phyloP scores from a whole-genome alignment of 2,888 invertebrate genomes.

The Apamea crenata region DNA sequence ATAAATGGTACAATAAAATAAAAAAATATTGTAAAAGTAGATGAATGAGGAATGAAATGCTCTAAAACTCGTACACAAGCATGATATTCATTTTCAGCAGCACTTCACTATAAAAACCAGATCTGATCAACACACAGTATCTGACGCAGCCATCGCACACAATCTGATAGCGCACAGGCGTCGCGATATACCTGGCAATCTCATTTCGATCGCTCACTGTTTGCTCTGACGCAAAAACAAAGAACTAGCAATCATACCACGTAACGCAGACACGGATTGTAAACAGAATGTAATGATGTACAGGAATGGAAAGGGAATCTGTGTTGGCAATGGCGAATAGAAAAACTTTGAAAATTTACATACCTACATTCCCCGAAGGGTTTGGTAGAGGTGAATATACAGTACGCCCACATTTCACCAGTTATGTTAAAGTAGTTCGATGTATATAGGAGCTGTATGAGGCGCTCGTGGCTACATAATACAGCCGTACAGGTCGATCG shows the following conservation, averaged over 20 bases:
- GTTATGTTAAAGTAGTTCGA: too few species aligned
- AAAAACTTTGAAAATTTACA: background rate
- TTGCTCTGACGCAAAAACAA: slow-evolving; percentile 43
- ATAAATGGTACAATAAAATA: too few species aligned
- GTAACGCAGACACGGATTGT: slow-evolving; percentile 1
- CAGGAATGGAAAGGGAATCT: slow-evolving; percentile 3
- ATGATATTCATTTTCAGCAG: background rate
- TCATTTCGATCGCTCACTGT: slow-evolving; percentile 40
- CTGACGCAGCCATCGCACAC: slow-evolving; percentile 5
- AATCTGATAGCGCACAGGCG: slow-evolving; percentile 41
- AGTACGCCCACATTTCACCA: background rate
- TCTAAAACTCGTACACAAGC: background rate
- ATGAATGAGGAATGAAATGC: background rate
- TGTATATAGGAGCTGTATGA: too few species aligned
- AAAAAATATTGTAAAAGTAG: too few species aligned
- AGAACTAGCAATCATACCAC: slow-evolving; percentile 31
- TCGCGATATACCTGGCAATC: slow-evolving; percentile 41
- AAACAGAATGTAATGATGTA: slow-evolving; percentile 5
- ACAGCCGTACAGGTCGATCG: background rate
- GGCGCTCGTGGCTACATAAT: background rate
- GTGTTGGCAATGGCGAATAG: background rate
- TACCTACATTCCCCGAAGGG: background rate
- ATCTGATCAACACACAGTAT: slow-evolving; percentile 19
- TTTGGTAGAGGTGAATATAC: background rate
- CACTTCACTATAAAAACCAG: slow-evolving; percentile 4